Conservation (phyloP, 2,113 vertebrate species). For the Python bivittatus region DNA sequence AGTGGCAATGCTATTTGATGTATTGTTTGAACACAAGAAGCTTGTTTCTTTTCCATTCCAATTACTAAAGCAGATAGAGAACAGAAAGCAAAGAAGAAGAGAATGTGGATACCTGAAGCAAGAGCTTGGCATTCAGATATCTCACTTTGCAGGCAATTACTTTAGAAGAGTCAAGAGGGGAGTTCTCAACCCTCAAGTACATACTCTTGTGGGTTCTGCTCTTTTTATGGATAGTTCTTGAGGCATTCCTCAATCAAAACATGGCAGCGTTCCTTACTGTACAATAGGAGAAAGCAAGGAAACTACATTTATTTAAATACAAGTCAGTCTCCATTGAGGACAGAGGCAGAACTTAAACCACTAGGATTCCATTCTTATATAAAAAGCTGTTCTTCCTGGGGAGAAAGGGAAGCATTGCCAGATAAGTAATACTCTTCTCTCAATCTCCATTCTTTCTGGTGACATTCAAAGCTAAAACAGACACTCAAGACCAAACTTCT, state of each 20-base stretch:
- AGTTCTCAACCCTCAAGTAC: conserved; percentile 35
- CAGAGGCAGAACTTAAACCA: not conserved
- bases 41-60: conserved; percentile 16
- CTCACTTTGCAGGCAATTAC: conserved; percentile 18
- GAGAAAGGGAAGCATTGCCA: not conserved
- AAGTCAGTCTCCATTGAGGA: not conserved
- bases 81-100: conserved; percentile 40
- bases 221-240: conserved; percentile 40
- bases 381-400: not conserved
- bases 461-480: not conserved
- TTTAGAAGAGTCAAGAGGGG: conserved; percentile 29
- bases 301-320: conserved; percentile 16
- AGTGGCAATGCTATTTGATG: not conserved
- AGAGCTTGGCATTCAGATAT: conserved; percentile 38
- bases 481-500: not conserved
- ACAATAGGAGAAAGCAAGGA: conserved; percentile 23
- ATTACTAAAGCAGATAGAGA: conserved; percentile 21
- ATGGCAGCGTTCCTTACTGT: conserved; percentile 28
- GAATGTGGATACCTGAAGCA: conserved; percentile 23
- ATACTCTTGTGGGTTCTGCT: conserved; percentile 30
- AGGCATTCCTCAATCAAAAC: conserved; percentile 33
- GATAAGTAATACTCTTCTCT: not conserved
- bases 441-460: not conserved
- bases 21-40: conserved; percentile 30
- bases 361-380: not conserved